Evolutionary conservation across 2,113 vertebrate genomes (phyloP).

Genomic region (Machaerirhynchus nigripectus): DNA sequence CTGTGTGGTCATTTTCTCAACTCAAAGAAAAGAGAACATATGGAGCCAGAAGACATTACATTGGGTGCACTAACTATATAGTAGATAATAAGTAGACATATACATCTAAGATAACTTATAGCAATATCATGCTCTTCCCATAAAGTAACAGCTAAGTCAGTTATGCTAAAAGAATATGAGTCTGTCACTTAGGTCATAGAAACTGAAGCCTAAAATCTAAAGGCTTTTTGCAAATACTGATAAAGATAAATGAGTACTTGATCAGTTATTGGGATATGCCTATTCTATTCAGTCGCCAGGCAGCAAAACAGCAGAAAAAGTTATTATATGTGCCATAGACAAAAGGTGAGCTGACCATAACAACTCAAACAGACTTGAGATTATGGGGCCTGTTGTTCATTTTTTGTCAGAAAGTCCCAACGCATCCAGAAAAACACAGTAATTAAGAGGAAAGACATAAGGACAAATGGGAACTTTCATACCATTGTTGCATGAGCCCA

Average conservation of each 20-base stretch:
- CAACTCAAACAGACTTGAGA: not conserved
- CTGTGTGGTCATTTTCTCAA: not conserved
- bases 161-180: not conserved
- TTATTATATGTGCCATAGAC: not conserved
- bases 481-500: not conserved
- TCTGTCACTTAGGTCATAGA: not conserved
- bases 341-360: not conserved
- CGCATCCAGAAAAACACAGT: not conserved
- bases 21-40: not conserved
- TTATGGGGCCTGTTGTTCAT: not conserved
- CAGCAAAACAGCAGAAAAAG: not conserved
- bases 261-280: not conserved
- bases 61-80: not conserved
- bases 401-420: not conserved
- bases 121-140: not conserved
- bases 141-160: not conserved
- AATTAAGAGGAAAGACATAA: not conserved
- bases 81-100: not conserved
- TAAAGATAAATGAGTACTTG: not conserved
- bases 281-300: not conserved
- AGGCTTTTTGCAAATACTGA: not conserved
- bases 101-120: not conserved
- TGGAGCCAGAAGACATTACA: not conserved
- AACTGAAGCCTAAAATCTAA: not conserved
- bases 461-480: not conserved